Percentiles rank a stretch among this genome's conserved stretches.
Conservation (phyloP, 1,140 invertebrate species). For the Tachypleus tridentatus region DNA sequence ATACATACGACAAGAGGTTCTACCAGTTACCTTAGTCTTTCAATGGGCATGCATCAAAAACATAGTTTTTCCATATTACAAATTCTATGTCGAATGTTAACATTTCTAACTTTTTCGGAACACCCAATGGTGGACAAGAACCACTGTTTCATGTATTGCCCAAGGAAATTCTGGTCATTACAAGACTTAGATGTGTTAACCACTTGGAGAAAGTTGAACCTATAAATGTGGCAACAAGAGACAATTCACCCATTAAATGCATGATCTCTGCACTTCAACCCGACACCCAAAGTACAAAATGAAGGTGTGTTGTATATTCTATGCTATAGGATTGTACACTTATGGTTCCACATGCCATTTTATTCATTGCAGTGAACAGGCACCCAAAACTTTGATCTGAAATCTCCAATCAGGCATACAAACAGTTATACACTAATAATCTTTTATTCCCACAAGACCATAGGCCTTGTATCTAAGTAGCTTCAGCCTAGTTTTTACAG, state of each 20-base stretch:
- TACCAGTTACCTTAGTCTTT: too few relatives aligned
- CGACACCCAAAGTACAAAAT: conserved; percentile 99
- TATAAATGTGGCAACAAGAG: conserved; percentile 99
- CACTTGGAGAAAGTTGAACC: conserved; percentile 84
- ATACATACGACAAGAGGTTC: too few relatives aligned
- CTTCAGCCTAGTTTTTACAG: conserved; percentile 22
- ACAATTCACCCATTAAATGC: conserved; percentile 93
- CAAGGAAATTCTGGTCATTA: conserved; percentile 59
- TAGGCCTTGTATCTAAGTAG: conserved; percentile 24
- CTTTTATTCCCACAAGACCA: conserved; percentile 7
- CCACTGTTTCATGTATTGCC: too few relatives aligned
- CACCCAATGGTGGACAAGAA: too few relatives aligned
- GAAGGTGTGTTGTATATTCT: conserved; percentile 91
- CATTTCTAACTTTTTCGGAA: too few relatives aligned
- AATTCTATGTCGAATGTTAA: too few relatives aligned
- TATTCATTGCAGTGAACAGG: conserved; percentile 90
- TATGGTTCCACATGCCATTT: conserved; percentile 98
- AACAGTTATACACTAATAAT: neutral
- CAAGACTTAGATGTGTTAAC: conserved; percentile 96
- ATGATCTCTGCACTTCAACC: conserved; percentile 78
- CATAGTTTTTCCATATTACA: too few relatives aligned
- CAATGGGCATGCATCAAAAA: too few relatives aligned
- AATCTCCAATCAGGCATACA: neutral
- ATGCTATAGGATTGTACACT: conserved; percentile 93
- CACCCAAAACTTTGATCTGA: conserved; percentile 30